Percentiles rank a stretch among this genome's conserved stretches.
These are phyloP conservation scores for Halictus rubicundus DNA, from an alignment of 1,140 invertebrate species.

Conservation along the genomic window DNA sequence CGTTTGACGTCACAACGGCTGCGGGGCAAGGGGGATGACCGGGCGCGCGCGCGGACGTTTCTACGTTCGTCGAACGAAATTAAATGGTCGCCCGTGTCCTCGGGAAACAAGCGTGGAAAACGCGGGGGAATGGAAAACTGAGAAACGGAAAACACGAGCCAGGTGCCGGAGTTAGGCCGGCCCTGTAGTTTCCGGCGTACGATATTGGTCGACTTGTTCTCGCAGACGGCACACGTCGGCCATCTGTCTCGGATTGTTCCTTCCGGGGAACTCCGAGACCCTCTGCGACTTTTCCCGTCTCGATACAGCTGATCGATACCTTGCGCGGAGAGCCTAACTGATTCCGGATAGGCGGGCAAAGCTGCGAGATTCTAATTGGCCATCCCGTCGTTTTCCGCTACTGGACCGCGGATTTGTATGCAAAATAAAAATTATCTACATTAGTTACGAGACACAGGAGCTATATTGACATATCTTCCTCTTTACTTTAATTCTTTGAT, in stretches of 20 bases:
- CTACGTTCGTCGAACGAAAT: background rate
- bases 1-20: background rate
- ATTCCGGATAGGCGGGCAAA: too few relatives aligned
- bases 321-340: too few relatives aligned
- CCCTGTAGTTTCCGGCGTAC: background rate
- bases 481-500: too few relatives aligned
- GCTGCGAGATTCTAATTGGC: too few relatives aligned
- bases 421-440: too few relatives aligned
- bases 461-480: too few relatives aligned
- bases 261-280: constrained; percentile 51
- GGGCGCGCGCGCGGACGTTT: background rate
- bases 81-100: background rate
- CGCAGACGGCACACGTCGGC: constrained; percentile 66
- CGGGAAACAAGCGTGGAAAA: background rate
- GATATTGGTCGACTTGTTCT: constrained; percentile 65
- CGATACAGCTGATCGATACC: constrained; percentile 29
- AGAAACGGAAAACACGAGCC: constrained; percentile 21
- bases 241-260: constrained; percentile 65
- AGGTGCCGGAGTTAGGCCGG: background rate
- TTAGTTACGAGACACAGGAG: too few relatives aligned
- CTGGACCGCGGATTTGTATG: too few relatives aligned
- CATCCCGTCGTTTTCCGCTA: too few relatives aligned
- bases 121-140: background rate
- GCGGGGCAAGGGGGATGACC: too few relatives aligned
- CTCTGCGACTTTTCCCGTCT: constrained; percentile 19